Percentiles rank a stretch among this genome's conserved stretches.
These are phyloP conservation scores for Champsocephalus gunnari DNA, from an alignment of 2,797 vertebrate species.

Conservation along the genomic window DNA sequence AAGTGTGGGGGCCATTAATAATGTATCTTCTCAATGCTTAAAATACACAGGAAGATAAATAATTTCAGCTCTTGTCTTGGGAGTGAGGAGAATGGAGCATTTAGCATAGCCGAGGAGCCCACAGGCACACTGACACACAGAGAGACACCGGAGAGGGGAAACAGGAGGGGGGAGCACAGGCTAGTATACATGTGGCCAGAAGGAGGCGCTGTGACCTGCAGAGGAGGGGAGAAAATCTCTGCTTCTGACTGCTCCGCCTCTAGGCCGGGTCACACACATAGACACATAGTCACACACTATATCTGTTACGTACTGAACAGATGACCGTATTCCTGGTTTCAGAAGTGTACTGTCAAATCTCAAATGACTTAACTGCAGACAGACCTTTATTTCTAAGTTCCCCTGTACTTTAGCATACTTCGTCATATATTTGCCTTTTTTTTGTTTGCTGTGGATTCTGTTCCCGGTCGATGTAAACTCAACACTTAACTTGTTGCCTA, in stretches of 20 bases:
- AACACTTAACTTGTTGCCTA: background rate
- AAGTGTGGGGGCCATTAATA: constrained; percentile 67
- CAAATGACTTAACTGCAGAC: background rate
- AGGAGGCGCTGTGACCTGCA: constrained; percentile 56
- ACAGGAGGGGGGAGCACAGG: constrained; percentile 5
- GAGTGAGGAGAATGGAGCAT: constrained; percentile 72
- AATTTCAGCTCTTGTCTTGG: constrained; percentile 77
- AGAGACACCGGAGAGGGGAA: constrained; percentile 32
- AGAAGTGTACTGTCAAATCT: background rate
- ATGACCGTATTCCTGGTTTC: background rate
- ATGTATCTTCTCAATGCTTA: constrained; percentile 72
- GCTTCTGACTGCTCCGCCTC: background rate
- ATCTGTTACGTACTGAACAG: background rate
- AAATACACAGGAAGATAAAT: constrained; percentile 82
- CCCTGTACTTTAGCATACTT: background rate
- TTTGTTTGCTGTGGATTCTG: background rate
- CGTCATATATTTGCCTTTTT: background rate
- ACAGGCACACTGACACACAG: constrained; percentile 70
- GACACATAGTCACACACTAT: background rate
- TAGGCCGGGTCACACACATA: background rate
- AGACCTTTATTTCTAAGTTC: background rate
- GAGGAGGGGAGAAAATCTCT: constrained; percentile 28
- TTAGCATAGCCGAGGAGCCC: constrained; percentile 67
- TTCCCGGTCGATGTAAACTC: background rate
- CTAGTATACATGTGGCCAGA: constrained; percentile 43